Conservation (phyloP, 2,113 vertebrate genomes). For the Poeciliopsis turrubarensis region DNA sequence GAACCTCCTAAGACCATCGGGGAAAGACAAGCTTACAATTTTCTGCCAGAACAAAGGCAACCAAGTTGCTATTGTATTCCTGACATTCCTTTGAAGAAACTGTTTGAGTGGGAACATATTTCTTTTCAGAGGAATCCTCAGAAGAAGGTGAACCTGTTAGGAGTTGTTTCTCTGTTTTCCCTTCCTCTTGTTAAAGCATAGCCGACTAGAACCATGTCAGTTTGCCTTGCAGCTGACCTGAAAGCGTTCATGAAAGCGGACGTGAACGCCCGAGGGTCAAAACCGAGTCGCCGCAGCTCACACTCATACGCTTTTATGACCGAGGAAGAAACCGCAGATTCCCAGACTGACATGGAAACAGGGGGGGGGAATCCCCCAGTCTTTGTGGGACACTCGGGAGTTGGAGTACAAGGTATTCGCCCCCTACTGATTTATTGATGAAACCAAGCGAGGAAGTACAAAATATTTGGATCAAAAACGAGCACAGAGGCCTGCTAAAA, state of each 20-base stretch:
- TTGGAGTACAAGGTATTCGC: slow-evolving; percentile 22
- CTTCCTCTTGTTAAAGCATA: not conserved
- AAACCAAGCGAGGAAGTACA: slow-evolving; percentile 15
- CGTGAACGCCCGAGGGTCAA: slow-evolving; percentile 24
- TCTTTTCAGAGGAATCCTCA: not conserved
- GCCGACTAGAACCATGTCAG: not conserved
- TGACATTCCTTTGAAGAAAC: not conserved
- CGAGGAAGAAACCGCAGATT: not conserved
- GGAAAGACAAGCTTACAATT: not conserved
- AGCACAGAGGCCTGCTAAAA: not conserved
- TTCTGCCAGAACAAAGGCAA: not conserved
- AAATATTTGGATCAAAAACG: slow-evolving; percentile 4
- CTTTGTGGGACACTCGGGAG: slow-evolving; percentile 3
- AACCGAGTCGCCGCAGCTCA: not conserved
- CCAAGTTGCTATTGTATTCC: not conserved
- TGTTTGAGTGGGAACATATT: too few species aligned
- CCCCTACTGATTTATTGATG: slow-evolving; percentile 58
- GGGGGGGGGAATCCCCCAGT: slow-evolving; percentile 10
- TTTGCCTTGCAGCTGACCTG: slow-evolving; percentile 35
- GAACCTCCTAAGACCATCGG: not conserved
- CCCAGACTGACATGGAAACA: not conserved
- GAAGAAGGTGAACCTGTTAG: not conserved
- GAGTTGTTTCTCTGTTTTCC: not conserved
- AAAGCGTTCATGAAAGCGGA: not conserved
- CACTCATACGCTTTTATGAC: not conserved